Percentiles rank a stretch among this genome's conserved stretches.
phyloP scores from a whole-genome alignment of 2,113 vertebrate genomes.

The Sakesphorus luctuosus region DNA sequence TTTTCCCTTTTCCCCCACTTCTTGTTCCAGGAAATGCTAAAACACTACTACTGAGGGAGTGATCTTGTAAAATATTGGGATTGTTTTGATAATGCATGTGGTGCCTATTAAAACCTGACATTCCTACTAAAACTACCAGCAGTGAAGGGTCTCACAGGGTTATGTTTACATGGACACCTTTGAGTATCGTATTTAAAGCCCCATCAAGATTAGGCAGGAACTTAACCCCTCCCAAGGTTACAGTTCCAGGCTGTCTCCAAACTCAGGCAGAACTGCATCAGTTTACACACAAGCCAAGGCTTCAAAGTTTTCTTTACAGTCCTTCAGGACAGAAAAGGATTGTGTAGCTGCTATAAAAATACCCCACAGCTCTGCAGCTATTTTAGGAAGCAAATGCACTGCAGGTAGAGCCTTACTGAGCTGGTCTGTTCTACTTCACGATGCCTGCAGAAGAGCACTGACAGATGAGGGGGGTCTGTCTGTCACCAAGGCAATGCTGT shows the following conservation, averaged over 20 bases:
- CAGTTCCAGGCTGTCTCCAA: background rate
- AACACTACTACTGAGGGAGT: background rate
- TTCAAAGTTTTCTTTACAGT: background rate
- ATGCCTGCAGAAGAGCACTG: background rate
- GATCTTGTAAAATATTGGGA: background rate
- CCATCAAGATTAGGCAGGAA: background rate
- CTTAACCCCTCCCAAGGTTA: background rate
- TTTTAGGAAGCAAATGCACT: conserved; percentile 26
- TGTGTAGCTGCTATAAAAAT: background rate
- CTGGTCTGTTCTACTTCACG: background rate
- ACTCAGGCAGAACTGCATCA: background rate
- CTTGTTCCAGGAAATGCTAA: background rate
- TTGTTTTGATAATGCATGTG: background rate
- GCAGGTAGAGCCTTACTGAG: conserved; percentile 30
- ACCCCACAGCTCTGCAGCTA: background rate
- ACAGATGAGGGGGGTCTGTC: background rate
- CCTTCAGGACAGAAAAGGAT: background rate
- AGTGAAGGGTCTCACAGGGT: background rate
- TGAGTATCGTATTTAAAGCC: background rate
- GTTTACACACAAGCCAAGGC: background rate
- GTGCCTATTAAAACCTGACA: background rate
- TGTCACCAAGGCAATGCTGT: background rate
- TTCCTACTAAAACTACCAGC: background rate
- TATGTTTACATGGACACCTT: background rate
- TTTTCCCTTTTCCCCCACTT: background rate